phyloP scores from a whole-genome alignment of 2,113 vertebrate genomes.

The Megaceryle torquata region DNA sequence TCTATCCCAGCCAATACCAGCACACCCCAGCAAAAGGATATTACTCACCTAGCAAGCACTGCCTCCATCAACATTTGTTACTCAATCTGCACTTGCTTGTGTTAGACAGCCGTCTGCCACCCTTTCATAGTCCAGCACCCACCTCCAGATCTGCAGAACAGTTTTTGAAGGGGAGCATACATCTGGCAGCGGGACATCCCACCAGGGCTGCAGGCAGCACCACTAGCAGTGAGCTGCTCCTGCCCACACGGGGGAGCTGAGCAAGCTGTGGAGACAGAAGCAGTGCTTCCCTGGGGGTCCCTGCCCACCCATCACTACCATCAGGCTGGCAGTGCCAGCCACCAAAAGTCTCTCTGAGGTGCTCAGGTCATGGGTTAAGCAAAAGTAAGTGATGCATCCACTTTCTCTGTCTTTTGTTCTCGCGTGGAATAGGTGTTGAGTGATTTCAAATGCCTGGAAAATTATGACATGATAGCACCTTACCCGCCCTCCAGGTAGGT shows the following conservation, averaged over 20 bases:
- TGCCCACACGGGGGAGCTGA: neutral
- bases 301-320: neutral
- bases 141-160: neutral
- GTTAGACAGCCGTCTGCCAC: neutral
- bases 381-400: neutral
- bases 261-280: neutral
- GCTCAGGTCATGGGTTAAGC: neutral
- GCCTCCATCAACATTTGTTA: neutral
- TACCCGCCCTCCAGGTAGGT: accelerated
- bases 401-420: neutral
- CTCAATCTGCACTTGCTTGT: neutral
- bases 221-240: neutral
- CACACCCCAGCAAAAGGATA: neutral
- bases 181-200: neutral
- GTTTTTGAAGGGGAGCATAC: accelerated
- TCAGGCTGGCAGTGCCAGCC: accelerated
- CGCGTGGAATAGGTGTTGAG: neutral
- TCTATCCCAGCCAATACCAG: neutral
- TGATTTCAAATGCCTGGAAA: neutral
- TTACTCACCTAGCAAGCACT: neutral
- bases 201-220: neutral
- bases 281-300: neutral
- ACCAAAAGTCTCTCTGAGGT: neutral
- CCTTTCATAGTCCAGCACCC: neutral
- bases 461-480: neutral